Base-by-base conservation (phyloP, 2,888 invertebrate species). In the Luffia ferchaultella region DNA sequence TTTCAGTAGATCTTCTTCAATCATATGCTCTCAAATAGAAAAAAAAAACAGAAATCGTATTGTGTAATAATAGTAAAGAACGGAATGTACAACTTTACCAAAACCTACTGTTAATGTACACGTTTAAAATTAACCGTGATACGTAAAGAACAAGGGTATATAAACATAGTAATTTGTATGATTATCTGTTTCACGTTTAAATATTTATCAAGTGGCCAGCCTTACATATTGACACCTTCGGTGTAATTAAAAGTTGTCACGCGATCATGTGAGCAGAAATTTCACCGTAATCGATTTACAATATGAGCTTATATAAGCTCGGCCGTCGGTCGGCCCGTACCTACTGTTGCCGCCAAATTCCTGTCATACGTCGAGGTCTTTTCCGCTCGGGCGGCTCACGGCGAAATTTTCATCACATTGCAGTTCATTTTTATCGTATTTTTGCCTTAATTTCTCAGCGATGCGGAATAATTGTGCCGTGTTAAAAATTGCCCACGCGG, bases 221-320 rank as follows among this genome's bases (percentile, higher is more conserved):
- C 30, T 30, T 12, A 30, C 30, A 30, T 70, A 76, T 80, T 77
- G 76, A 80, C 82, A 82, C 80, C 78, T 79, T 62, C 56, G 59
- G 62, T 12, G 68, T 76, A 82, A 82, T 80, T 80, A 79, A 73
- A 63, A 67, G 63, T 61, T 68, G 74, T 76, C 82, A 82, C 78
- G 80, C 79, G 72, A 79, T 70, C 70, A 62, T 60, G 56, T 43
- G 63, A 70, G 63, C 68, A 67, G 66, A 73, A 73, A 73, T 73
- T 70, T 68, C 72, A 68, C 64, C 62, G 66, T 75, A 77, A 78
- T 79, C 76, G 78, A 76, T 80, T 78, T 76, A 64, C 63, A 60
- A 67, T 72, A 72, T 72, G 60, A 69, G 70, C 73, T 77, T 74
- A 54, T 62, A 62, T 62, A 67, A 68, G 47, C 15, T 2, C 48